Conservation (phyloP, 2,888 invertebrate genomes). For the Polydrusus tereticollis region DNA sequence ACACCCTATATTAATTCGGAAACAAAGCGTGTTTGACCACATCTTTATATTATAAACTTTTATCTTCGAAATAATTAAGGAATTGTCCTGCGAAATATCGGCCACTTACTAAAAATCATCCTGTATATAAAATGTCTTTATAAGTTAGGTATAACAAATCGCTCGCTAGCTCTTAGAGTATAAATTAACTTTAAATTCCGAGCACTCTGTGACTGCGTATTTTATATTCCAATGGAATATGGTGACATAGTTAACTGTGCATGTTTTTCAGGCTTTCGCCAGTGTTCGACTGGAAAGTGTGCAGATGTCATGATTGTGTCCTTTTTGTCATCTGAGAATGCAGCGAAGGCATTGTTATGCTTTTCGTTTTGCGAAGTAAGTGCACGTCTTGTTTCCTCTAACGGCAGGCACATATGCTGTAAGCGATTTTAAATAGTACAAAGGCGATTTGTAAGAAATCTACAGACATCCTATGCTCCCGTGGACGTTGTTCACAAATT, state of each 20-base stretch:
- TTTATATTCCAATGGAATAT: conserved; percentile 14
- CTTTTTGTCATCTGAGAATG: conserved; percentile 20
- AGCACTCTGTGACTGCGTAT: neutral
- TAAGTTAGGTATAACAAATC: too few species aligned
- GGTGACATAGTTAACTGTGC: conserved; percentile 22
- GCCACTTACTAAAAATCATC: too few species aligned
- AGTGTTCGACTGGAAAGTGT: conserved; percentile 20
- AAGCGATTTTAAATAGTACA: conserved; percentile 42
- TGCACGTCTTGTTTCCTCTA: conserved; percentile 44
- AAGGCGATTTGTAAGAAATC: conserved; percentile 32
- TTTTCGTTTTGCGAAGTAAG: conserved; percentile 37
- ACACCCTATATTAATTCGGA: too few species aligned
- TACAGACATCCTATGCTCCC: neutral
- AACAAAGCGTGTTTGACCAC: too few species aligned
- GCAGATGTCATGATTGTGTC: conserved; percentile 17
- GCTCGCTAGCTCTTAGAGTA: neutral
- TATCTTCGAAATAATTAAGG: too few species aligned
- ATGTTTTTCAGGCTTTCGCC: conserved; percentile 10
- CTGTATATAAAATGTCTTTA: too few species aligned
- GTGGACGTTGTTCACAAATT: too few species aligned
- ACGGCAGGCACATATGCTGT: conserved; percentile 39
- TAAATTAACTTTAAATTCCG: neutral
- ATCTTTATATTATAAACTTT: too few species aligned
- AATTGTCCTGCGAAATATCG: too few species aligned
- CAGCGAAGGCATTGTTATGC: conserved; percentile 25